Conservation (phyloP, 1,140 invertebrate species). For the Propsilocerus akamusi region DNA sequence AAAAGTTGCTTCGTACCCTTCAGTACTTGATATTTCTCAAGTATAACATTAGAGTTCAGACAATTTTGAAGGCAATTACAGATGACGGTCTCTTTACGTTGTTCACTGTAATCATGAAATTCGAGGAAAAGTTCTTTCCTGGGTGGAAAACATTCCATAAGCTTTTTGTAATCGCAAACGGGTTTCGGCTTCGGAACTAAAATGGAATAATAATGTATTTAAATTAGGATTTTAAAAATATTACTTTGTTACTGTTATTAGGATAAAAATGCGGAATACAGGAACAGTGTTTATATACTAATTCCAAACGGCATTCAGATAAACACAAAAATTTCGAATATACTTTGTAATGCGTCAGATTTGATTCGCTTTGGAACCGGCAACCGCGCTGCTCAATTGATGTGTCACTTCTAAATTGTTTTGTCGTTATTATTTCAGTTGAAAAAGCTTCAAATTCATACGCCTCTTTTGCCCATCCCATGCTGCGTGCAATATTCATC, state of each 20-base stretch:
- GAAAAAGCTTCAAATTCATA: conserved; percentile 12
- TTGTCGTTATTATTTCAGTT: conserved; percentile 15
- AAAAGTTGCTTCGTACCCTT: conserved; percentile 13
- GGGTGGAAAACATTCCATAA: conserved; percentile 13
- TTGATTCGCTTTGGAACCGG: conserved; percentile 37
- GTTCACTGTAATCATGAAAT: background rate
- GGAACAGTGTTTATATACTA: conserved; percentile 33
- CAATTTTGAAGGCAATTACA: conserved; percentile 7
- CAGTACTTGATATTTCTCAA: conserved; percentile 2
- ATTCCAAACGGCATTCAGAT: conserved; percentile 39
- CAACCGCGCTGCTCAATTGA: conserved; percentile 32
- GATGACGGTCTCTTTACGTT: background rate
- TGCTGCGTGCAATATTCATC: conserved; percentile 29
- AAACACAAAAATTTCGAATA: conserved; percentile 43
- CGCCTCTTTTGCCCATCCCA: conserved; percentile 14
- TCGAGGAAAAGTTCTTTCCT: background rate
- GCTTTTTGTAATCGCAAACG: conserved; percentile 15
- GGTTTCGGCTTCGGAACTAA: conserved; percentile 13
- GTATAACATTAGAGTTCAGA: background rate
- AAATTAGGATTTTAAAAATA: background rate
- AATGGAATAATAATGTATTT: background rate
- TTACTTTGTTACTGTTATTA: conserved; percentile 15
- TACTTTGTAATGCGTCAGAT: conserved; percentile 34
- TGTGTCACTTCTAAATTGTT: conserved; percentile 10
- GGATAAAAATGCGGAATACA: conserved; percentile 42